Percentiles rank a stretch among this genome's conserved stretches.
phyloP scores from a whole-genome alignment of 2,888 invertebrate species.

The Cryptocephalus moraei region DNA sequence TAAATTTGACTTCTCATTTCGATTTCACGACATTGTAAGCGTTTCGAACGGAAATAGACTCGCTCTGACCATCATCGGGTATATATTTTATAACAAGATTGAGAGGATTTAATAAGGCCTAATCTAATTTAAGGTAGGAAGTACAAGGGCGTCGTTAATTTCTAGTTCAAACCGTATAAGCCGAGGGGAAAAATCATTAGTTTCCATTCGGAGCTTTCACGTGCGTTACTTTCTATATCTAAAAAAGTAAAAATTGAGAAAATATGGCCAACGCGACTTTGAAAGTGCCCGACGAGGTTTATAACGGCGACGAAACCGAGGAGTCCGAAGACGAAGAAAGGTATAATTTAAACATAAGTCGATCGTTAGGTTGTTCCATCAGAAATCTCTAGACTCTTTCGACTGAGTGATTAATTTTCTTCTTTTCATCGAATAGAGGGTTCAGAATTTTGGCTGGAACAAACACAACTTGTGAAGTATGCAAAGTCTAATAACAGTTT shows the following conservation, averaged over 20 bases:
- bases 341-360: neutral
- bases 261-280: slow-evolving; percentile 1
- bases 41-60: neutral
- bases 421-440: no score
- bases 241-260: neutral
- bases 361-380: neutral
- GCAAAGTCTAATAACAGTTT: no score
- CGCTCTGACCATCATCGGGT: slow-evolving; percentile 6
- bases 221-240: neutral
- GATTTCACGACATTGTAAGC: neutral
- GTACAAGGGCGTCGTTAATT: slow-evolving; percentile 10
- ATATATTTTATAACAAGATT: slow-evolving; percentile 15
- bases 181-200: slow-evolving; percentile 2
- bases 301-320: neutral
- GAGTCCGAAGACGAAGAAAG: slow-evolving; percentile 1
- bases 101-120: slow-evolving; percentile 11
- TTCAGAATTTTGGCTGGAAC: no score
- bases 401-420: no score
- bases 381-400: neutral
- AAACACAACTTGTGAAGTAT: no score
- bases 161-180: neutral
- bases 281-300: neutral
- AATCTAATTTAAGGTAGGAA: slow-evolving; percentile 14
- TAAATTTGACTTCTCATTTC: no score
- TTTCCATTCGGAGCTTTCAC: neutral